phyloP scores from a whole-genome alignment of 2,888 invertebrate species.

The Tipula confusa region DNA sequence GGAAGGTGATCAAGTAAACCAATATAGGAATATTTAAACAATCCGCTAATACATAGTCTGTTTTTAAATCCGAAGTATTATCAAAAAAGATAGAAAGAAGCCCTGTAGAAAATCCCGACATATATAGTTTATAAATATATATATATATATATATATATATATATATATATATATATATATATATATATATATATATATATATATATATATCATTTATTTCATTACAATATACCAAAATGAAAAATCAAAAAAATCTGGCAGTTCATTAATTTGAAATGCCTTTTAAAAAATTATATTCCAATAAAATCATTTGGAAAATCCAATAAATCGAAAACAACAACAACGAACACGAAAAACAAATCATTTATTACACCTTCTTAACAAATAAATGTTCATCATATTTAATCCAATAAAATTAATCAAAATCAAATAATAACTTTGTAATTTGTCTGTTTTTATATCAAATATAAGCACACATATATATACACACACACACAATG shows the following conservation, averaged over 20 bases:
- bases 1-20: no score
- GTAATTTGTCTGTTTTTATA: slow-evolving; percentile 12
- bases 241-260: neutral
- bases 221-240: neutral
- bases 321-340: neutral
- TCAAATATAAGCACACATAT: neutral
- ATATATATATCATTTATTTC: no score
- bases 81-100: no score
- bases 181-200: no score
- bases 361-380: slow-evolving; percentile 25
- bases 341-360: neutral
- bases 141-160: no score
- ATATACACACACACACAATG: neutral
- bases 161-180: no score
- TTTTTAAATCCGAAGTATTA: no score
- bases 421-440: slow-evolving; percentile 25
- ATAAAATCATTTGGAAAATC: neutral
- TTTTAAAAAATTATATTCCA: neutral
- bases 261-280: slow-evolving; percentile 9
- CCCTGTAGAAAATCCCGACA: no score
- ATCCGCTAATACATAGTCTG: no score
- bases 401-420: slow-evolving; percentile 25
- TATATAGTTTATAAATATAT: no score
- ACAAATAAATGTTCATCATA: slow-evolving; percentile 25
- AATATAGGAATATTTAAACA: no score